Base-by-base conservation (phyloP, 2,797 vertebrate species). In the Parauchenoglanis punctatus region DNA sequence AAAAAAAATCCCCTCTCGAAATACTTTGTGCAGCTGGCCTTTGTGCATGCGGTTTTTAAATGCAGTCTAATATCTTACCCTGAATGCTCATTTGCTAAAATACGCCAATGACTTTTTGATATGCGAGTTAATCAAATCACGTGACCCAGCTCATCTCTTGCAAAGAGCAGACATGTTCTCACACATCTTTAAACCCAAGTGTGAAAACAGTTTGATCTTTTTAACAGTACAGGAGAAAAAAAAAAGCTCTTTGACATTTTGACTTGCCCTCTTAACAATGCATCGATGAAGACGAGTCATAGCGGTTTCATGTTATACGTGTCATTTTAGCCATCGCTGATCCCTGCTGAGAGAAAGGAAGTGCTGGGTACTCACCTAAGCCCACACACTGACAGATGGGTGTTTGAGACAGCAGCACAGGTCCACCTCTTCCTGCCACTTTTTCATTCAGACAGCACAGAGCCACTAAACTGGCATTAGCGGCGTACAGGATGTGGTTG, bases 301-400 rank as follows among this genome's bases (percentile, higher is more conserved):
- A 31, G 28, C 0, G 12, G 3, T 68, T 70, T 68, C 7, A 54
- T 25, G 28, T 12, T 13, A 35, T 31, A 58, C 28, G 12, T 12
- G 54, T 35, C 28, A 5, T 58, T 58, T 58, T 7, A 61, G 20
- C 11, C 31, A 40, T 56, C 67, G 23, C 35, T 52, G 23, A 13
- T 81, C 20, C 17, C 18, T 1, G 4, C 15, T 2, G 7, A 56
- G n/a, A 18, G 56, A 73, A 11, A 49, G 10, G 7, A 54, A 44
- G 20, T 8, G 63, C 3, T 25, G 31, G 8, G 54, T 28, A 92
- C 97, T 84, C 93, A 99, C 98, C 98, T 0, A 99, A 96, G 76
- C 98, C 98, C 52, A 99, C 88, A 78, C 98, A 99, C 0, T 98
- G 96, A 0, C 98, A 99, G 91, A 99, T 67, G 0, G 98, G 98